A percentile compares a stretch with the other conserved stretches of the same genome.
Evolutionary conservation across 2,113 vertebrate genomes (phyloP).

Genomic region (Sinocyclocheilus grahami): DNA sequence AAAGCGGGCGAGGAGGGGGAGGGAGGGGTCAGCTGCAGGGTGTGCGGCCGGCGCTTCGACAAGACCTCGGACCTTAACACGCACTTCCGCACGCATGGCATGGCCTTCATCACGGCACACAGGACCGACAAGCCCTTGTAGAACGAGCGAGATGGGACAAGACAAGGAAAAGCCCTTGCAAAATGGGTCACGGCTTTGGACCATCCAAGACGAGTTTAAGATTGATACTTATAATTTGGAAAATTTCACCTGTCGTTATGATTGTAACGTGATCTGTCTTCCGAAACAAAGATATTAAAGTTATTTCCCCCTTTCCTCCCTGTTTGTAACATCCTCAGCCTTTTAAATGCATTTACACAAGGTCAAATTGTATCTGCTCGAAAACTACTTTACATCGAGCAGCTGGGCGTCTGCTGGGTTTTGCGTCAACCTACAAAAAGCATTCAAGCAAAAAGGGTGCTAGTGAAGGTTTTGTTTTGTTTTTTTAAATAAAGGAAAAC

Average conservation of each 20-base stretch:
- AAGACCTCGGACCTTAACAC: slow-evolving; percentile 89
- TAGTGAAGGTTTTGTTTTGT: slow-evolving; percentile 37
- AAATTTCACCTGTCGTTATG: not conserved
- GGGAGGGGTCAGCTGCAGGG: slow-evolving; percentile 79
- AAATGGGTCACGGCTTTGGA: slow-evolving; percentile 82
- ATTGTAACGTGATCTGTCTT: slow-evolving; percentile 31
- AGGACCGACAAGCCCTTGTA: slow-evolving; percentile 77
- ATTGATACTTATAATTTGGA: not conserved
- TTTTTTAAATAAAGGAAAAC: slow-evolving; percentile 60
- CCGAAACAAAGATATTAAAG: slow-evolving; percentile 23
- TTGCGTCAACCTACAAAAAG: slow-evolving; percentile 13
- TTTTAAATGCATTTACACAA: not conserved
- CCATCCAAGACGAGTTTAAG: slow-evolving; percentile 7
- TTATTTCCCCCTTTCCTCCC: not conserved
- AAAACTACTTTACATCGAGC: not conserved
- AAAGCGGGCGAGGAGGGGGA: slow-evolving; percentile 69
- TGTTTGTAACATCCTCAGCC: not conserved
- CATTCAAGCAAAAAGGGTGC: slow-evolving; percentile 63
- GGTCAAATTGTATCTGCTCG: slow-evolving; percentile 13
- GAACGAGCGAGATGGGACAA: slow-evolving; percentile 33
- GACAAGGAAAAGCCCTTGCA: slow-evolving; percentile 76
- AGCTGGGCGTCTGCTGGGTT: not conserved
- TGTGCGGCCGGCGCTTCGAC: slow-evolving; percentile 88
- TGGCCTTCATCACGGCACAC: slow-evolving; percentile 92
- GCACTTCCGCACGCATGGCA: slow-evolving; percentile 94